Evolutionary conservation across 2,113 vertebrate species (phyloP).

Genomic region (Petaurus breviceps): DNA sequence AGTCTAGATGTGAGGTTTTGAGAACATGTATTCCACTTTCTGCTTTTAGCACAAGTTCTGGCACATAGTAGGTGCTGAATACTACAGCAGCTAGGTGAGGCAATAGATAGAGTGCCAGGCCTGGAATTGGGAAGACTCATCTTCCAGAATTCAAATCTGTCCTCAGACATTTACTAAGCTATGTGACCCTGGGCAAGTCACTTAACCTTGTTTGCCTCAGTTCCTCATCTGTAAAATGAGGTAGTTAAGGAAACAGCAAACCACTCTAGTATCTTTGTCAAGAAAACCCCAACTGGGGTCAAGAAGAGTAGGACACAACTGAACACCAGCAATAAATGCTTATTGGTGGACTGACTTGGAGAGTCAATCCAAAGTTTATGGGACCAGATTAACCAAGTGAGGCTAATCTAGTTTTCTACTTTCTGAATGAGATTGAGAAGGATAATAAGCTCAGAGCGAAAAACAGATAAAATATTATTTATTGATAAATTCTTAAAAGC

Average conservation of each 20-base stretch:
- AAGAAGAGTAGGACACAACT: neutral
- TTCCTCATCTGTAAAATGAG: neutral
- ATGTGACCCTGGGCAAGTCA: neutral
- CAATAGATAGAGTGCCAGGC: neutral
- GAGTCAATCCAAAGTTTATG: neutral
- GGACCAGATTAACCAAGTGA: neutral
- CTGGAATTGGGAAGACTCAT: neutral
- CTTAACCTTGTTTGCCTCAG: neutral
- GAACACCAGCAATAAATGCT: neutral
- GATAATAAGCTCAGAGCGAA: neutral
- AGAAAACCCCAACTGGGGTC: neutral
- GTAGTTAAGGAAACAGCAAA: neutral
- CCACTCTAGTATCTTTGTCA: neutral
- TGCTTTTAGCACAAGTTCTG: neutral
- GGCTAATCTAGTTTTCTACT: neutral
- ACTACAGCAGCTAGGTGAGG: neutral
- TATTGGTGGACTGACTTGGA: neutral
- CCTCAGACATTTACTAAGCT: neutral
- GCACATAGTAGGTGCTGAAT: neutral
- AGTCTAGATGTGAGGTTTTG: neutral
- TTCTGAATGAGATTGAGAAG: neutral
- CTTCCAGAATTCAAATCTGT: neutral
- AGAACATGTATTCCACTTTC: neutral
- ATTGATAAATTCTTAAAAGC: neutral
- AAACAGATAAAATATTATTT: neutral